Conservation (phyloP, 2,888 invertebrate genomes). For the Fissipunctia ypsillon region DNA sequence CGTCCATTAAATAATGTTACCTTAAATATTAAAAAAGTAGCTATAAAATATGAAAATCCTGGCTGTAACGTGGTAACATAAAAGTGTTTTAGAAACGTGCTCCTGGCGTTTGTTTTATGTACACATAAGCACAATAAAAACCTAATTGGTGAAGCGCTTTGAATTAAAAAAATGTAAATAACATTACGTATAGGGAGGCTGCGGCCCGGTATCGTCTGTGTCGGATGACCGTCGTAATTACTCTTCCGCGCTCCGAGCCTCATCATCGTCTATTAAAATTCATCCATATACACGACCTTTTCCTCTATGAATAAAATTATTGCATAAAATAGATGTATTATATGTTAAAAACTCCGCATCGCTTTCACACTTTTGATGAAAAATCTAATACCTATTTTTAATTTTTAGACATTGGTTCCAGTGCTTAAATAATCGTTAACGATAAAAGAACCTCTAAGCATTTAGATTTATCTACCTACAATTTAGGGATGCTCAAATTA, state of each 20-base stretch:
- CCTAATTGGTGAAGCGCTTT: conserved; percentile 61
- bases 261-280: conserved; percentile 86
- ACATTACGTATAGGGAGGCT: conserved; percentile 51
- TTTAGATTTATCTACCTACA: conserved; percentile 18
- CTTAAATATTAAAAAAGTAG: conserved; percentile 36
- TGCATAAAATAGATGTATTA: conserved; percentile 67
- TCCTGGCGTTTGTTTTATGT: conserved; percentile 53
- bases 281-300: conserved; percentile 81
- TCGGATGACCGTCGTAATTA: conserved; percentile 78
- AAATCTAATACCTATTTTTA: background rate
- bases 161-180: conserved; percentile 70
- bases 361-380: conserved; percentile 12
- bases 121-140: conserved; percentile 65
- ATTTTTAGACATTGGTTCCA: background rate
- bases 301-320: conserved; percentile 81
- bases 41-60: conserved; percentile 33
- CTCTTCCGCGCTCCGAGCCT: conserved; percentile 75
- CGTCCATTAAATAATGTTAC: conserved; percentile 15
- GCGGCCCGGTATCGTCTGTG: conserved; percentile 62
- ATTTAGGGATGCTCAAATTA: conserved; percentile 43
- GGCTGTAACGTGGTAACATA: conserved; percentile 43
- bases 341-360: conserved; percentile 33
- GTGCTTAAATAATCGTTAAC: conserved; percentile 18
- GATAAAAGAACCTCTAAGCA: background rate
- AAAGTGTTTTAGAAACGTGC: conserved; percentile 57